Evolutionary conservation across 1,140 invertebrate genomes (phyloP).

Genomic region (Thaumatotibia leucotreta): DNA sequence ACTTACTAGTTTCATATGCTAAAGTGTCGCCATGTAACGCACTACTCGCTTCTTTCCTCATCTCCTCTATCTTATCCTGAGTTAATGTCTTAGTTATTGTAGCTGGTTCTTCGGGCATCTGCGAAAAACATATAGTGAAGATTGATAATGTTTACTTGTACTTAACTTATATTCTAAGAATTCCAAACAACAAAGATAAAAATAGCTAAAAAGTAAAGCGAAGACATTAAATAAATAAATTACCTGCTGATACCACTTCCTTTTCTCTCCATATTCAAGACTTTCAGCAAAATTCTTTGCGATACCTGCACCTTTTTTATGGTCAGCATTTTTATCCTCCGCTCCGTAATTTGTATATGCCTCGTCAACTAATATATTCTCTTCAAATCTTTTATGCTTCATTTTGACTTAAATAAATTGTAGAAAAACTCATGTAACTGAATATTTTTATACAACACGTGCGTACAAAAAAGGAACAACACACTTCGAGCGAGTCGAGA

Average conservation of each 20-base stretch:
- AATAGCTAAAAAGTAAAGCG: too few relatives aligned
- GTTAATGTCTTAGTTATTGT: conserved; percentile 48
- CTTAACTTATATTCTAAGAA: too few relatives aligned
- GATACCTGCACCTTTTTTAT: conserved; percentile 64
- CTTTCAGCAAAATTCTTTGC: conserved; percentile 69
- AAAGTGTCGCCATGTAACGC: conserved; percentile 79
- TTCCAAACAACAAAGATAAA: too few relatives aligned
- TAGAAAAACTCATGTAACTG: not conserved
- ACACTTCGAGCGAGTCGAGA: not conserved
- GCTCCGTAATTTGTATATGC: conserved; percentile 64
- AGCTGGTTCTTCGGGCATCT: conserved; percentile 71
- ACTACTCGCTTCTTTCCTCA: conserved; percentile 79
- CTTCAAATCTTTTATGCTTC: conserved; percentile 75
- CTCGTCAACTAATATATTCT: conserved; percentile 69
- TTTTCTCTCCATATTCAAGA: conserved; percentile 65
- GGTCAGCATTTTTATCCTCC: conserved; percentile 61
- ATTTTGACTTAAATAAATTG: conserved; percentile 39
- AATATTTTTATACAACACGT: conserved; percentile 16
- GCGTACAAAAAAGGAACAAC: conserved; percentile 7
- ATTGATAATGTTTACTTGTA: too few relatives aligned
- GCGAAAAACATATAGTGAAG: conserved; percentile 21
- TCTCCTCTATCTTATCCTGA: conserved; percentile 72
- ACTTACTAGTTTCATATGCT: conserved; percentile 77
- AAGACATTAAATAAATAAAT: too few relatives aligned
- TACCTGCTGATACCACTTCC: conserved; percentile 74